Conservation (phyloP, 1,140 invertebrate species). For the Drosophila eugracilis region DNA sequence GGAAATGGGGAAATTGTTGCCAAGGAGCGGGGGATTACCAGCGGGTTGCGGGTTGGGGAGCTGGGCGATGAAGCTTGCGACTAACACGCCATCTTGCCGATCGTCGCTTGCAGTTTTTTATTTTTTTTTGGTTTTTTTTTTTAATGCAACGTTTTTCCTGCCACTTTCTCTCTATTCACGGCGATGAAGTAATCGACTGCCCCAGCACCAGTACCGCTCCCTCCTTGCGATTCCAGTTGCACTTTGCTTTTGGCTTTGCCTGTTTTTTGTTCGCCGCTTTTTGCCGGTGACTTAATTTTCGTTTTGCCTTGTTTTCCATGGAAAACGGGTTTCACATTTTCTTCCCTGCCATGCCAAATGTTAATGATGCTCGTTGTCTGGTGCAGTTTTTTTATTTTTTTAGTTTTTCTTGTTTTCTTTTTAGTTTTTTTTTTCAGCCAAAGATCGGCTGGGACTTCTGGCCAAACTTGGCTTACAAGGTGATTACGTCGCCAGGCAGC, state of each 20-base stretch:
- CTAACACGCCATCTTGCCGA: conserved; percentile 67
- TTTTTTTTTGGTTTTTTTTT: conserved; percentile 14
- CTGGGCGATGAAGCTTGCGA: conserved; percentile 13
- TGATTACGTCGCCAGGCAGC: conserved; percentile 28
- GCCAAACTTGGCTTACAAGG: conserved; percentile 46
- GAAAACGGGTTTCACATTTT: conserved; percentile 73
- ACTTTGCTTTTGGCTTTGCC: conserved; percentile 5
- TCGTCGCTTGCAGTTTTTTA: conserved; percentile 29
- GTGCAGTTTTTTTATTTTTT: conserved; percentile 7
- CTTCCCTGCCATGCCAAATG: conserved; percentile 40
- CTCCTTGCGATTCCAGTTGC: conserved; percentile 16
- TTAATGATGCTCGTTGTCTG: conserved; percentile 32
- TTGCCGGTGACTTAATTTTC: conserved; percentile 76
- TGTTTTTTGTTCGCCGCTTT: too few species aligned
- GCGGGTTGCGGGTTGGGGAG: neutral
- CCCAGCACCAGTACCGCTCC: conserved; percentile 6
- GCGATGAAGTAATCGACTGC: conserved; percentile 71
- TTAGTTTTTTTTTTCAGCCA: too few species aligned
- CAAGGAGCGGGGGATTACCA: neutral
- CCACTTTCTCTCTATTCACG: conserved; percentile 70
- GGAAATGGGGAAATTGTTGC: conserved; percentile 75
- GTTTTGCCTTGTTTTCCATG: conserved; percentile 48
- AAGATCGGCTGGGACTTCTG: conserved; percentile 20
- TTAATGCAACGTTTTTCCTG: conserved; percentile 66
- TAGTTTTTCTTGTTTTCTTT: conserved; percentile 2